Evolutionary conservation across 2,797 vertebrate genomes (phyloP).

Genomic region (Macrochelys suwanniensis): DNA sequence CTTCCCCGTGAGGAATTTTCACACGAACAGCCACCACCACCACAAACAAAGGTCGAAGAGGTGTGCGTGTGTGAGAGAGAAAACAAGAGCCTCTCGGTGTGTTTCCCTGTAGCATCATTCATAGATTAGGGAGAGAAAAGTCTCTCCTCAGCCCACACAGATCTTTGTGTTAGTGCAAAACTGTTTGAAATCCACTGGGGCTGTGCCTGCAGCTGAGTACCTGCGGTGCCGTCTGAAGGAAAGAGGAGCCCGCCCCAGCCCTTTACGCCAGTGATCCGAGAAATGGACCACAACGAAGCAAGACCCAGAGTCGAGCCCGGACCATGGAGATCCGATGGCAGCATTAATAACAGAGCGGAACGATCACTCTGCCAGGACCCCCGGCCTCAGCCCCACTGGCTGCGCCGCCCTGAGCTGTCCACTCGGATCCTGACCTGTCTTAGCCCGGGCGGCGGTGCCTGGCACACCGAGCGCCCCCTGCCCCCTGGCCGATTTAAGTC

Average conservation of each 20-base stretch:
- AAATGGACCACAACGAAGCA: not conserved
- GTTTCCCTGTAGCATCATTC: slow-evolving; percentile 62
- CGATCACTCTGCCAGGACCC: not conserved
- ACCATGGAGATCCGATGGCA: not conserved
- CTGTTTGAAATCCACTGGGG: slow-evolving; percentile 42
- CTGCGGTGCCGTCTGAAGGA: slow-evolving; percentile 10
- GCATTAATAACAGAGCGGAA: not conserved
- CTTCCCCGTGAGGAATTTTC: slow-evolving; percentile 37
- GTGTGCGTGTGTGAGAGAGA: not conserved
- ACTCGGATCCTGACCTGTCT: not conserved
- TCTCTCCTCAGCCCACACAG: slow-evolving; percentile 69
- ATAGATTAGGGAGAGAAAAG: slow-evolving; percentile 51
- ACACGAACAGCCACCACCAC: not conserved
- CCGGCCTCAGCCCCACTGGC: not conserved
- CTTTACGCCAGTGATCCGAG: not conserved
- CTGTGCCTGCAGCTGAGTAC: slow-evolving; percentile 28
- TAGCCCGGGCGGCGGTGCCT: not conserved
- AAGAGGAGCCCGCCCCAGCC: slow-evolving; percentile 6
- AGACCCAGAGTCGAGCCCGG: not conserved
- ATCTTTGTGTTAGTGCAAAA: slow-evolving; percentile 69
- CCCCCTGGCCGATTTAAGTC: not conserved
- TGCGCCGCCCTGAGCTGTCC: not conserved
- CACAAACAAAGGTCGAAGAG: not conserved
- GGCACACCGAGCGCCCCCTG: no score
- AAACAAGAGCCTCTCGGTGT: slow-evolving; percentile 38